phyloP scores from a whole-genome alignment of 2,888 invertebrate genomes.

The Scrobipalpa atriplicella region DNA sequence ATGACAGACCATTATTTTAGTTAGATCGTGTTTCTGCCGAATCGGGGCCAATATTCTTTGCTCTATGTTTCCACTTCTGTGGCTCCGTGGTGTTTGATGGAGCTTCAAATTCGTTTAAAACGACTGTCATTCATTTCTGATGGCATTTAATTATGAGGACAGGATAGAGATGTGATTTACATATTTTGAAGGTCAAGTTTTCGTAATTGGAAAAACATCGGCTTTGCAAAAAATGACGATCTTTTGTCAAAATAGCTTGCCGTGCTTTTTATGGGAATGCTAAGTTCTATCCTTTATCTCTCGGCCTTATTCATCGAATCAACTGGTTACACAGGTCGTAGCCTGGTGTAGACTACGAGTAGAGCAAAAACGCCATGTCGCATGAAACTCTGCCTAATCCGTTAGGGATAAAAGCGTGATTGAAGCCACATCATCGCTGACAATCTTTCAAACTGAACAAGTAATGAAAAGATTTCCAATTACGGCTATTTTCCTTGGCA shows the following conservation, averaged over 20 bases:
- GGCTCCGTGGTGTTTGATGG: constrained; percentile 22
- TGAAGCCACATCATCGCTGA: too few relatives aligned
- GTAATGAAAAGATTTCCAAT: background rate
- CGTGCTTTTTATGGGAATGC: background rate
- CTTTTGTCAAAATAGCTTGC: background rate
- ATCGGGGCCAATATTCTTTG: constrained; percentile 5
- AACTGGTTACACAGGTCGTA: too few relatives aligned
- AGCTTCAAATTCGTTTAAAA: constrained; percentile 15
- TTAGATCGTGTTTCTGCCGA: too few relatives aligned
- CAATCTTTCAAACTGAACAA: background rate
- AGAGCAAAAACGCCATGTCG: too few relatives aligned
- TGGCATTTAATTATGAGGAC: background rate
- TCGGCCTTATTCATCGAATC: too few relatives aligned
- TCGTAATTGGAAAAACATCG: background rate
- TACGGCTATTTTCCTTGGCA: background rate
- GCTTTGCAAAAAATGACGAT: background rate
- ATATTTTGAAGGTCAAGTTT: background rate
- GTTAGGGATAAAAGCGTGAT: too few relatives aligned
- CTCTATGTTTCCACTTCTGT: constrained; percentile 34
- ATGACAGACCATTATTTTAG: too few relatives aligned
- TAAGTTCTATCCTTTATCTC: background rate
- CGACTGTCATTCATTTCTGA: constrained; percentile 4
- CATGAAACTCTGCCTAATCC: too few relatives aligned
- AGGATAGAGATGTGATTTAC: constrained; percentile 6
- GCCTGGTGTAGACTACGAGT: too few relatives aligned